Conservation (phyloP, 2,888 invertebrate species). For the Eristalis tenax region DNA sequence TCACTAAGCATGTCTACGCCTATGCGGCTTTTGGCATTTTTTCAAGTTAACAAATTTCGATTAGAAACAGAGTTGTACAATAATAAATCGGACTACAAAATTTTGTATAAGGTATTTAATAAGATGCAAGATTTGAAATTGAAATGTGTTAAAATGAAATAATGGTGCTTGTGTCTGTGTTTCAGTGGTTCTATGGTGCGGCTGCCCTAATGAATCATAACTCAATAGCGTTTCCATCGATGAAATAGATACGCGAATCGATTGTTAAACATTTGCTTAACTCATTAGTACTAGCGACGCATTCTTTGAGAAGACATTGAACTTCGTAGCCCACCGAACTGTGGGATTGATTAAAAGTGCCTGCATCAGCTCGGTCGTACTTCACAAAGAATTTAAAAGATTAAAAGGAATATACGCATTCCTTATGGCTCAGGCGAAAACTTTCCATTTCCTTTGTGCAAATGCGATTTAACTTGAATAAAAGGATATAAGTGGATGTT, state of each 20-base stretch:
- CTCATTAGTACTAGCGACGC: conserved; percentile 2
- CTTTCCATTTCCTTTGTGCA: background rate
- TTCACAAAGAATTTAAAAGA: background rate
- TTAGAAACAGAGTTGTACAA: background rate
- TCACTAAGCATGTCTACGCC: conserved; percentile 31
- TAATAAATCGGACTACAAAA: background rate
- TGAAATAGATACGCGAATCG: conserved; percentile 36
- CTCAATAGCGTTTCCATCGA: conserved; percentile 17
- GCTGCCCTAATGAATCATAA: background rate
- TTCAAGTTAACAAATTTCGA: background rate
- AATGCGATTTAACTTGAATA: background rate
- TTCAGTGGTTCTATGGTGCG: background rate
- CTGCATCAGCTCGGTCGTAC: background rate
- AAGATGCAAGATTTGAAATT: no score
- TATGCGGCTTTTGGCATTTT: background rate
- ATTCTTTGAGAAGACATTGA: conserved; percentile 35
- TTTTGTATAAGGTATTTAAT: no score
- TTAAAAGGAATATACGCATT: background rate
- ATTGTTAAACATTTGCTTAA: conserved; percentile 17
- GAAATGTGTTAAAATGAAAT: background rate
- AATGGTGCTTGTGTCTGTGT: conserved; percentile 15
- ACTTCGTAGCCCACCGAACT: conserved; percentile 13
- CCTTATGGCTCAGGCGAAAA: background rate
- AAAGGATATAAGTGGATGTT: background rate
- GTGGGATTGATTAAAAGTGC: background rate